Evolutionary conservation across 2,797 vertebrate species (phyloP).

Genomic region (Moxostoma hubbsi): DNA sequence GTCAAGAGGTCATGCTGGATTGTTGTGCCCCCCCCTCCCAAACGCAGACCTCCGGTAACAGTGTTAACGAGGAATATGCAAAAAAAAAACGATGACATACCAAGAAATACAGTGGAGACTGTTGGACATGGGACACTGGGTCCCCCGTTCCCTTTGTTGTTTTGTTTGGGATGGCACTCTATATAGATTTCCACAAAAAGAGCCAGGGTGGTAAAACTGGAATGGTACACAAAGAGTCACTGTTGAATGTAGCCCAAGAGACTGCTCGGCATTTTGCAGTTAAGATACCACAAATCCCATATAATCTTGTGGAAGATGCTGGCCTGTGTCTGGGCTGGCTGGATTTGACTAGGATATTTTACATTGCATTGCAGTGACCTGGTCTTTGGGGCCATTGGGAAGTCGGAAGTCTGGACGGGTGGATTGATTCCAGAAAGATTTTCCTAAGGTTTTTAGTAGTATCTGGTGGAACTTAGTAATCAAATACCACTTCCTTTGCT

Average conservation of each 20-base stretch:
- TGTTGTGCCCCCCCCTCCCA: constrained; percentile 50
- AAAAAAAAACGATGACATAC: constrained; percentile 69
- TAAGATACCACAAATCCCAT: constrained; percentile 41
- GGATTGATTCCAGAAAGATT: constrained; percentile 62
- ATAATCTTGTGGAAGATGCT: constrained; percentile 30
- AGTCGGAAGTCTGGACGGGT: constrained; percentile 62
- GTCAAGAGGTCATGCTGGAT: constrained; percentile 67
- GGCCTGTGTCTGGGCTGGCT: constrained; percentile 12
- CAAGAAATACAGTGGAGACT: constrained; percentile 44
- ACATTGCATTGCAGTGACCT: constrained; percentile 26
- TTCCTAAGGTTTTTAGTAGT: constrained; percentile 63
- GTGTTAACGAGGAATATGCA: constrained; percentile 72
- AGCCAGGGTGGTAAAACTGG: constrained; percentile 1
- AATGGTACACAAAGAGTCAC: constrained; percentile 33
- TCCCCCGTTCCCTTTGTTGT: constrained; percentile 11
- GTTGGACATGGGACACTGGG: background rate
- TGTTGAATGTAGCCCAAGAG: constrained; percentile 28
- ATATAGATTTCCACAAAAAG: constrained; percentile 31
- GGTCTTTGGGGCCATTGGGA: constrained; percentile 56
- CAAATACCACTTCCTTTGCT: constrained; percentile 59
- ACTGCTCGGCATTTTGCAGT: constrained; percentile 36
- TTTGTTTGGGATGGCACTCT: constrained; percentile 24
- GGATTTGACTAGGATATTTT: constrained; percentile 56
- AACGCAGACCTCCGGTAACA: constrained; percentile 31
- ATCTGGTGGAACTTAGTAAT: constrained; percentile 61